These are phyloP conservation scores for Solenopsis invicta DNA, from an alignment of 1,140 invertebrate species.

Conservation along the genomic window DNA sequence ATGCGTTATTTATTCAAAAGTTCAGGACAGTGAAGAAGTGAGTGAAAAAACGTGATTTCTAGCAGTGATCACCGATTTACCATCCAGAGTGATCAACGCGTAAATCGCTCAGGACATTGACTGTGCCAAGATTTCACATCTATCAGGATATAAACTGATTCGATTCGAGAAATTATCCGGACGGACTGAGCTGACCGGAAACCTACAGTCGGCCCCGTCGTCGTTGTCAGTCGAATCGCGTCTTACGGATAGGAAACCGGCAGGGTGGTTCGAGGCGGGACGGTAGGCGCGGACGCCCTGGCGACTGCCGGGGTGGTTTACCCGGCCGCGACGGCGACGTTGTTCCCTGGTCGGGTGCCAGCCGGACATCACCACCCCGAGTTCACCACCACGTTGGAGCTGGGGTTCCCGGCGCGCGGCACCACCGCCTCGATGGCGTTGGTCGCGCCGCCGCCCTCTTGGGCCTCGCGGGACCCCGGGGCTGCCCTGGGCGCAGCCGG, in stretches of 20 bases:
- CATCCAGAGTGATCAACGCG: background rate
- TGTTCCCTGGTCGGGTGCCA: constrained; percentile 84
- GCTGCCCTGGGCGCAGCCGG: constrained; percentile 80
- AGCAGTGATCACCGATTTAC: background rate
- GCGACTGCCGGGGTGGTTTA: constrained; percentile 86
- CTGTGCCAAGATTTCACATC: background rate
- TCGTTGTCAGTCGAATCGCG: constrained; percentile 25
- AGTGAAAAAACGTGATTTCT: constrained; percentile 20
- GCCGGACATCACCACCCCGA: constrained; percentile 84
- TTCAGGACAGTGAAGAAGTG: constrained; percentile 51
- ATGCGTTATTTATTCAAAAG: background rate
- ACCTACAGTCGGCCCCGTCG: background rate
- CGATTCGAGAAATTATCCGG: background rate
- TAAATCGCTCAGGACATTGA: background rate
- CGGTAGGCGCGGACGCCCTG: constrained; percentile 85
- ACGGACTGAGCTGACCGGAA: background rate
- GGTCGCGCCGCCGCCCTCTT: constrained; percentile 89
- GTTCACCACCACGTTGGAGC: constrained; percentile 87
- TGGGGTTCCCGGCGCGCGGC: constrained; percentile 88
- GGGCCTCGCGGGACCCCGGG: constrained; percentile 90
- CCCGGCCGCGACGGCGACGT: constrained; percentile 86
- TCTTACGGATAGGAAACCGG: constrained; percentile 71
- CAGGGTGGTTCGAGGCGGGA: constrained; percentile 86
- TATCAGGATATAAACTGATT: background rate
- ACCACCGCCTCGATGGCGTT: constrained; percentile 89